These are phyloP conservation scores for Dryobota labecula DNA, from an alignment of 2,888 invertebrate genomes.

Conservation along the genomic window DNA sequence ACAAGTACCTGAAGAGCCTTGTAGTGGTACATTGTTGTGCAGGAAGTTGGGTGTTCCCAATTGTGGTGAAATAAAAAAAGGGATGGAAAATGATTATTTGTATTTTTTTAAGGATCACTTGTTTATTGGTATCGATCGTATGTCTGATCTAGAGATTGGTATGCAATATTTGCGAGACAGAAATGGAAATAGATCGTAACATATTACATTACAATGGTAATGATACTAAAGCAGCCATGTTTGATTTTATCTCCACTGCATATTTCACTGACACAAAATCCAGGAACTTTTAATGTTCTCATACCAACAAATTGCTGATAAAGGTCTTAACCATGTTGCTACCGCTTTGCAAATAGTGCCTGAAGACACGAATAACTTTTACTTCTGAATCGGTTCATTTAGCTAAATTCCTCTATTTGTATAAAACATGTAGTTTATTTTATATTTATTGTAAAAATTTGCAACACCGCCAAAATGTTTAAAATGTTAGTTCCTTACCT, in stretches of 20 bases:
- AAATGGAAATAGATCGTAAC: conserved; percentile 2
- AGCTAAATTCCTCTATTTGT: conserved; percentile 14
- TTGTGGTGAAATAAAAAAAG: conserved; percentile 25
- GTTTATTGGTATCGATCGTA: conserved; percentile 6
- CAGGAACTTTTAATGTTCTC: conserved; percentile 35
- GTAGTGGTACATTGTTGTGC: conserved; percentile 49
- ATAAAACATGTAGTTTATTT: too few relatives aligned
- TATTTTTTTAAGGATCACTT: conserved; percentile 6
- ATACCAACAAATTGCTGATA: conserved; percentile 38
- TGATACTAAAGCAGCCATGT: not conserved
- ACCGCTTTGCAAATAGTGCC: conserved; percentile 25
- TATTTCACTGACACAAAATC: conserved; percentile 11
- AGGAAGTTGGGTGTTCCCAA: conserved; percentile 44
- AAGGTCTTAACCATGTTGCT: conserved; percentile 28
- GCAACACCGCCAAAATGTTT: not conserved
- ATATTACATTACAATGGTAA: conserved; percentile 10
- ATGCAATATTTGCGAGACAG: conserved; percentile 26
- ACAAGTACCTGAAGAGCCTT: conserved; percentile 58
- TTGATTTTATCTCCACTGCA: conserved; percentile 20
- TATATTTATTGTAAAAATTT: conserved; percentile 8
- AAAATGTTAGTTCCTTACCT: not conserved
- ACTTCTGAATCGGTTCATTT: conserved; percentile 20
- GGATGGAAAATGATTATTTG: conserved; percentile 10
- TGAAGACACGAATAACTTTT: conserved; percentile 50
- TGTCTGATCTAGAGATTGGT: conserved; percentile 2